Evolutionary conservation across 2,113 vertebrate species (phyloP).

Genomic region (Callospermophilus lateralis): DNA sequence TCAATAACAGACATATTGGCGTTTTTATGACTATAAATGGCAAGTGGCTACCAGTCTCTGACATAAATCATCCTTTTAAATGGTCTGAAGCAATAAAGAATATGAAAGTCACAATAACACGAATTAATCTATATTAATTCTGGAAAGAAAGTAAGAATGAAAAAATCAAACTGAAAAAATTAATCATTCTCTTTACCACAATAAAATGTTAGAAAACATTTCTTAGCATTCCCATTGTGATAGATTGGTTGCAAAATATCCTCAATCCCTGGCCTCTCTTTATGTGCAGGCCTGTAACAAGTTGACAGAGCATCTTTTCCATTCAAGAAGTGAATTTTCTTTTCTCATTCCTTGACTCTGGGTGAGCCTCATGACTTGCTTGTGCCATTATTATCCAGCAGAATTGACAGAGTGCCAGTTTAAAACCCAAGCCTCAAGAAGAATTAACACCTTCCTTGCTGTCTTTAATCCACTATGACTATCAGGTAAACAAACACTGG

Average conservation of each 20-base stretch:
- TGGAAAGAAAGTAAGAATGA: neutral
- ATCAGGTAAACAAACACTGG: neutral
- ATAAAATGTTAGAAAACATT: slow-evolving; percentile 24
- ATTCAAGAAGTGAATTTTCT: neutral
- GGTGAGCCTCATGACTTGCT: neutral
- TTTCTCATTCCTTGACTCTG: neutral
- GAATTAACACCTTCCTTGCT: neutral
- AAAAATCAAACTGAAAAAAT: neutral
- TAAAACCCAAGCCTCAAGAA: neutral
- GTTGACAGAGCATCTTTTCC: neutral
- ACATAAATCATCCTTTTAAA: neutral
- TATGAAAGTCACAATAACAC: neutral
- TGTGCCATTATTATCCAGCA: neutral
- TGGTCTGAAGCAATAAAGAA: neutral
- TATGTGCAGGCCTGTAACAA: neutral
- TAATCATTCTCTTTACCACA: neutral
- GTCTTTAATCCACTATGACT: neutral
- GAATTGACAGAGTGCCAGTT: neutral
- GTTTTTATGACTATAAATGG: neutral
- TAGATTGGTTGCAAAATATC: neutral
- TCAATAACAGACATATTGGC: neutral
- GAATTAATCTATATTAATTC: neutral
- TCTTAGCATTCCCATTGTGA: neutral
- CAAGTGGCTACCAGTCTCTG: neutral
- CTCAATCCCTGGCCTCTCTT: neutral